phyloP scores from a whole-genome alignment of 2,888 invertebrate species.

The Ischnus inquisitorius region DNA sequence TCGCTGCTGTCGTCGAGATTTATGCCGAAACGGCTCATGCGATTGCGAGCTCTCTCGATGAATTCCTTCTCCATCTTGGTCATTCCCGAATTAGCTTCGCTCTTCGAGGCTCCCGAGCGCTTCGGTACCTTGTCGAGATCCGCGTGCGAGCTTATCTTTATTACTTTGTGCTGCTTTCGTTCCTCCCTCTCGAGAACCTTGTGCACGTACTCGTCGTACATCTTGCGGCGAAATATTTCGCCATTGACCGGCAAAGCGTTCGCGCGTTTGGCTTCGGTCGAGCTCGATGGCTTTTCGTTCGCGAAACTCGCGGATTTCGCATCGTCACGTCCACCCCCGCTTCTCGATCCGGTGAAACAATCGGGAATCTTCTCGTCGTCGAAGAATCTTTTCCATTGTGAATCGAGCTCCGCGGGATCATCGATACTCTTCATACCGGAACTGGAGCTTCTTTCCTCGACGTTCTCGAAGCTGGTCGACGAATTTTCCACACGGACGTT shows the following conservation, averaged over 20 bases:
- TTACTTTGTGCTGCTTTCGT: constrained; percentile 92
- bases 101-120: constrained; percentile 45
- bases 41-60: constrained; percentile 91
- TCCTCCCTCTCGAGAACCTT: constrained; percentile 93
- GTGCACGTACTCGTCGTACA: constrained; percentile 94
- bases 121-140: constrained; percentile 73
- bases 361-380: constrained; percentile 22
- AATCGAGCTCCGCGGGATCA: neutral
- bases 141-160: constrained; percentile 90
- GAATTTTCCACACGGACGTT: constrained; percentile 73
- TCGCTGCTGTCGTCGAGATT: constrained; percentile 88
- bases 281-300: constrained; percentile 53
- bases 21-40: constrained; percentile 90
- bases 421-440: constrained; percentile 42
- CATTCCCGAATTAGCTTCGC: constrained; percentile 68
- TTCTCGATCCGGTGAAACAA: neutral
- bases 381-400: constrained; percentile 48
- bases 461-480: constrained; percentile 68
- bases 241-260: constrained; percentile 86
- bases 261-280: constrained; percentile 65
- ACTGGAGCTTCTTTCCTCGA: constrained; percentile 65
- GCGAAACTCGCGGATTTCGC: constrained; percentile 53
- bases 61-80: constrained; percentile 91
- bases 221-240: constrained; percentile 91
- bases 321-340: neutral